phyloP scores from a whole-genome alignment of 2,113 vertebrate genomes.

The Chaetorhynchus papuensis region DNA sequence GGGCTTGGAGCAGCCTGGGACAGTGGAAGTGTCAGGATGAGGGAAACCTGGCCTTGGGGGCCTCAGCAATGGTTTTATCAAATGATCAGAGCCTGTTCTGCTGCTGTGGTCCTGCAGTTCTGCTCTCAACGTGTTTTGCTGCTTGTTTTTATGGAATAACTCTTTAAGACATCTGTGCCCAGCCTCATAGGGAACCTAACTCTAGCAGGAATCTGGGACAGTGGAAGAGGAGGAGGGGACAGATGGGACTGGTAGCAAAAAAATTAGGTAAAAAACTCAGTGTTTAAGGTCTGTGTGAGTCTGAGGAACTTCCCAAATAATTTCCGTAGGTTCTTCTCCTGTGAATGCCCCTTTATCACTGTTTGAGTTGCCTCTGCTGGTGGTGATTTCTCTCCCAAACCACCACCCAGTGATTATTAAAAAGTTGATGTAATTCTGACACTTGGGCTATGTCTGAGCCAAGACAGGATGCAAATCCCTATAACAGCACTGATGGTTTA shows the following conservation, averaged over 20 bases:
- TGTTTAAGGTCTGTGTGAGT: not conserved
- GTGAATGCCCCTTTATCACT: not conserved
- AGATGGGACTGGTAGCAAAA: not conserved
- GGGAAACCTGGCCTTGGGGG: not conserved
- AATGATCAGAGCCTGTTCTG: not conserved
- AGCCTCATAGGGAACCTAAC: not conserved
- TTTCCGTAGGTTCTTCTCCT: not conserved
- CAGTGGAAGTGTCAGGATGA: not conserved
- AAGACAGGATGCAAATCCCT: not conserved
- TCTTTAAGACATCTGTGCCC: not conserved
- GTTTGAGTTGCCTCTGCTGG: not conserved
- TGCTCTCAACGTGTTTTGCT: not conserved
- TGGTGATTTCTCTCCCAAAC: not conserved
- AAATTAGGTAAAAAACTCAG: not conserved
- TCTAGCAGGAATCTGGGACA: conserved; percentile 9
- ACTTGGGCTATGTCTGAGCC: not conserved
- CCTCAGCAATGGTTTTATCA: fast-evolving
- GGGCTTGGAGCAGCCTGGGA: not conserved
- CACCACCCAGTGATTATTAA: not conserved
- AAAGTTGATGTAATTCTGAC: not conserved
- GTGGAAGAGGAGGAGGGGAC: not conserved
- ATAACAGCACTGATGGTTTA: not conserved
- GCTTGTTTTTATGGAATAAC: not conserved
- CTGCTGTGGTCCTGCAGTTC: not conserved
- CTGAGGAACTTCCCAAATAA: not conserved